Evolutionary conservation across 1,140 invertebrate species (phyloP), one percentile per base, ranked within the genome.

Genomic region (Cyphomyrmex costatus): DNA sequence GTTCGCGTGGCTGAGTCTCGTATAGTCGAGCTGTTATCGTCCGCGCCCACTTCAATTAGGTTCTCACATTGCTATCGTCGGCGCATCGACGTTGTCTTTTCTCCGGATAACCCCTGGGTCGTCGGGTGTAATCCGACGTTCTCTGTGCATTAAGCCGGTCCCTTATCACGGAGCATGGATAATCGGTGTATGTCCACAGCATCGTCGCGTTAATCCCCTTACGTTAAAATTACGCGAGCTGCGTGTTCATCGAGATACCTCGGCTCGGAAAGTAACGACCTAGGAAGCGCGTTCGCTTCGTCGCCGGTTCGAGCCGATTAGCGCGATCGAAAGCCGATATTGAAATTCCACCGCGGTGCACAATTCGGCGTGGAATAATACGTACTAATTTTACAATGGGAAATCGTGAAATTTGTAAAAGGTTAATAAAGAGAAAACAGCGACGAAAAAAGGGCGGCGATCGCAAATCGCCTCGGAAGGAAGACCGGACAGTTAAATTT

Each of bases 41-140:
- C 85, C 86, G 86, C 88, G 88, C 88, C 88, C 85, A 86, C 88
- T 89, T 89, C 88, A 89, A 89, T 89, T 89, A 89, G 85, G 66
- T 89, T 89, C 88, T 76, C 88, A 86, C 88, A 61, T 78, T 71
- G 77, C 88, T 87, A 89, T 89, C 88, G 88, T 86, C 74, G 87
- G 77, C 88, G 77, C 85, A 89, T 89, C 88, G 85, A 77, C 88
- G 65, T 89, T 89, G 88, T 89, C 88, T 86, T 89, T 86, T 84
- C 46, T 56, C 85, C 65, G 42, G 71, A 71, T 76, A 78, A 74
- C 70, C 56, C 6, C 51, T 56, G 77, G 53, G 19, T 46, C 42
- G 60, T 12, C 74, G 4, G 49, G 65, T 68, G 85, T 86, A 89
- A 89, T 89, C 79, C 88, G 88, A 89, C 88, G 77, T 86, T 86